These are phyloP conservation scores for Fringilla coelebs DNA, from an alignment of 2,797 vertebrate species.

Conservation along the genomic window DNA sequence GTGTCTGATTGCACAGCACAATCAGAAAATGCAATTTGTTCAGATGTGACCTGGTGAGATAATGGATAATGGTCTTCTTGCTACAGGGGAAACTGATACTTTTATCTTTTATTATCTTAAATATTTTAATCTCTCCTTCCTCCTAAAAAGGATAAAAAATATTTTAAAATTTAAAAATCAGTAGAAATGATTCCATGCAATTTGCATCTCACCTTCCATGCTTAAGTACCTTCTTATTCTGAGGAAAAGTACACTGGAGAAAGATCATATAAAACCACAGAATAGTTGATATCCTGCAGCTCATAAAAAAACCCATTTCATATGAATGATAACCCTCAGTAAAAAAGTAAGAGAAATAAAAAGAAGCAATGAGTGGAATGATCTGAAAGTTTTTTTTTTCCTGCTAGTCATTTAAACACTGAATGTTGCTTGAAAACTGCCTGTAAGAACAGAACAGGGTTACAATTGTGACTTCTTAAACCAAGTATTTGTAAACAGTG, in stretches of 20 bases:
- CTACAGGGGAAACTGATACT: rapidly evolving
- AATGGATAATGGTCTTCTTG: background rate
- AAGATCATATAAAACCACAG: background rate
- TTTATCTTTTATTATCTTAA: background rate
- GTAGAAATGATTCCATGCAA: background rate
- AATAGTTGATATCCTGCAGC: background rate
- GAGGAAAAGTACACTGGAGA: background rate
- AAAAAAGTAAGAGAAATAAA: background rate
- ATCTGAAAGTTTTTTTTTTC: background rate
- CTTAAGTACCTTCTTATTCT: background rate
- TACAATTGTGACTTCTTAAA: background rate
- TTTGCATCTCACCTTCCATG: background rate
- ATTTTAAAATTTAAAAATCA: too few species aligned
- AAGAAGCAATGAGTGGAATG: background rate
- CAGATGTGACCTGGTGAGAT: background rate
- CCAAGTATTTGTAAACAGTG: background rate
- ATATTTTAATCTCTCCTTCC: background rate
- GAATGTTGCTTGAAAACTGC: background rate
- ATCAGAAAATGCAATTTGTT: background rate
- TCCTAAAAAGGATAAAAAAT: background rate
- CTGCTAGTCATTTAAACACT: background rate
- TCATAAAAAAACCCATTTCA: background rate
- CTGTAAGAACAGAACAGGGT: background rate
- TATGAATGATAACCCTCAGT: background rate
- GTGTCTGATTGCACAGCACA: rapidly evolving